Evolutionary conservation across 2,113 vertebrate genomes (phyloP).

Genomic region (Pollimyrus isidori): DNA sequence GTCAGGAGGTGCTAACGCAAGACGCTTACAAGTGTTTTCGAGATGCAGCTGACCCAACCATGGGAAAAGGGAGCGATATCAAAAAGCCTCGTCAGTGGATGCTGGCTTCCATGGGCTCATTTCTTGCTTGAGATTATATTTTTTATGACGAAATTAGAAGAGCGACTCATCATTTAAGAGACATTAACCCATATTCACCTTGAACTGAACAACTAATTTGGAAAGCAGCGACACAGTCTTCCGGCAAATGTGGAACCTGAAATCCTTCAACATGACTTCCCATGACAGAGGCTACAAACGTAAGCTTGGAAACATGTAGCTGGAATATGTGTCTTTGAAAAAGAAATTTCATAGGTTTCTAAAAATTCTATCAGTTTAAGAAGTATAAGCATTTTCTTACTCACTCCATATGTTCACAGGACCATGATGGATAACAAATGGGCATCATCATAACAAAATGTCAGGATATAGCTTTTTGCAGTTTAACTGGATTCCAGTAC

Average conservation of each 20-base stretch:
- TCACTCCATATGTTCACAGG: slow-evolving; percentile 28
- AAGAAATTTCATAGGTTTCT: slow-evolving; percentile 2
- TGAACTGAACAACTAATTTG: neutral
- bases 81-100: neutral
- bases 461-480: neutral
- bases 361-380: neutral
- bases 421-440: slow-evolving; percentile 23
- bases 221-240: neutral
- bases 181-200: neutral
- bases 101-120: neutral
- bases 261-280: neutral
- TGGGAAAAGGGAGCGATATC: slow-evolving; percentile 41
- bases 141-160: neutral
- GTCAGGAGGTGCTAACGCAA: slow-evolving; percentile 82
- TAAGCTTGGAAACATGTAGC: neutral
- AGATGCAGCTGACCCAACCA: slow-evolving; percentile 67
- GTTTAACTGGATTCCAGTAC: neutral
- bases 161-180: neutral
- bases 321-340: neutral
- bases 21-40: slow-evolving; percentile 73
- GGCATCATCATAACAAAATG: neutral
- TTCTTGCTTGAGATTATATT: neutral
- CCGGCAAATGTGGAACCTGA: neutral
- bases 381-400: slow-evolving; percentile 14
- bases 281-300: neutral